Conservation (phyloP, 2,888 invertebrate genomes). For the Xanthorhoe designata region DNA sequence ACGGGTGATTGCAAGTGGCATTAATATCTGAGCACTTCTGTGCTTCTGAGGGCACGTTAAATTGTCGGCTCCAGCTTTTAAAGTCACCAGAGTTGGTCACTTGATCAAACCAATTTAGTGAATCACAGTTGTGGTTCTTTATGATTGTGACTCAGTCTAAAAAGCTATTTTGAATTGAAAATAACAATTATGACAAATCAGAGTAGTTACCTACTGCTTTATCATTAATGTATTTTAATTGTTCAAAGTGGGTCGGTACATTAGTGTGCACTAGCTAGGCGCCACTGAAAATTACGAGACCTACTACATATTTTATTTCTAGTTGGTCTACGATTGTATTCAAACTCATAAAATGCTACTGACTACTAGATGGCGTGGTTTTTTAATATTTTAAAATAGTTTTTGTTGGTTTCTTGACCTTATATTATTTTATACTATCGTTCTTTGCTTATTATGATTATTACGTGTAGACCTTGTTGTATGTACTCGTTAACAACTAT, state of each 20-base stretch:
- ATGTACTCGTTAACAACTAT: not conserved
- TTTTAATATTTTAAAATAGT: not conserved
- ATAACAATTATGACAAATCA: constrained; percentile 13
- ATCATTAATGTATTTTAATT: constrained; percentile 4
- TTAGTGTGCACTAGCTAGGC: not conserved
- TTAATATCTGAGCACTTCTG: too few relatives aligned
- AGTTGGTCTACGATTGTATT: not conserved
- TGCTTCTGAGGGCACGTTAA: too few relatives aligned
- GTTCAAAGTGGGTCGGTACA: not conserved
- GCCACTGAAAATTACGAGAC: not conserved
- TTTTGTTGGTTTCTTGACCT: not conserved
- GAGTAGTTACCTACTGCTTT: constrained; percentile 7
- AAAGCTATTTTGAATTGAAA: constrained; percentile 12
- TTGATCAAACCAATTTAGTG: too few relatives aligned
- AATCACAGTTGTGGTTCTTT: not conserved
- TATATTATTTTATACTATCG: not conserved
- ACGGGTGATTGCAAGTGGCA: too few relatives aligned
- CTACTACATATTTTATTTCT: too few relatives aligned
- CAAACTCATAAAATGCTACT: constrained; percentile 42
- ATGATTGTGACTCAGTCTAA: constrained; percentile 10
- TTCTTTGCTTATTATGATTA: too few relatives aligned
- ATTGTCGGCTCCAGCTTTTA: too few relatives aligned
- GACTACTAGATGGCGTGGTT: constrained; percentile 54
- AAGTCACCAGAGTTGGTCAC: too few relatives aligned
- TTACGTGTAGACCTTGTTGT: too few relatives aligned